Evolutionary conservation across 1,140 invertebrate species (phyloP).

Genomic region (Pseudomyrmex pallidus): DNA sequence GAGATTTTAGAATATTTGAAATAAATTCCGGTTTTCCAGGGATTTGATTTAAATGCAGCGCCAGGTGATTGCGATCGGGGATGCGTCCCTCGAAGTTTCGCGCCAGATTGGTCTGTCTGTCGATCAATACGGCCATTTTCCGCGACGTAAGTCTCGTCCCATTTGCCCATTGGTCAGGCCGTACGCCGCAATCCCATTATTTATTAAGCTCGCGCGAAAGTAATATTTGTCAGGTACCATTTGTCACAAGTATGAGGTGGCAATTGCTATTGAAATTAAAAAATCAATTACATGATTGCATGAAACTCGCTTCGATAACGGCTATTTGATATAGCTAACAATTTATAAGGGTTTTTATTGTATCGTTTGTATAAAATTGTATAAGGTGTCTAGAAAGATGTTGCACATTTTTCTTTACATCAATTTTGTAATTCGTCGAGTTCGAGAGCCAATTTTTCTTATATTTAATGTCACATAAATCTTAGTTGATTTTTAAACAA

Average conservation of each 20-base stretch:
- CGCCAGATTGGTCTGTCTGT: slow-evolving; percentile 58
- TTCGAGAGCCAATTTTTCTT: background rate
- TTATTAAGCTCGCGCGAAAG: slow-evolving; percentile 81
- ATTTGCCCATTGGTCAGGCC: slow-evolving; percentile 80
- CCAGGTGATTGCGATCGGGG: slow-evolving; percentile 25
- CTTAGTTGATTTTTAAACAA: background rate
- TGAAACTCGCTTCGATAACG: background rate
- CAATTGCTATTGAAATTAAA: background rate
- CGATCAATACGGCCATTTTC: slow-evolving; percentile 82
- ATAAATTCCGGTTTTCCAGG: background rate
- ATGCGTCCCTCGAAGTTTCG: slow-evolving; percentile 16
- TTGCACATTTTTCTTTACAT: background rate
- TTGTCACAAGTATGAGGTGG: background rate
- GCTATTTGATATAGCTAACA: background rate
- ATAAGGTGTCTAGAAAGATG: background rate
- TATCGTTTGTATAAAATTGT: background rate
- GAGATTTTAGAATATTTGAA: background rate
- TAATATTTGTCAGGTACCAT: slow-evolving; percentile 38
- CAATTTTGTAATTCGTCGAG: background rate
- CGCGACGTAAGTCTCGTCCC: slow-evolving; percentile 81
- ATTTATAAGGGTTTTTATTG: no score
- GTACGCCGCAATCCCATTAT: slow-evolving; percentile 83
- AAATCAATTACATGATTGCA: slow-evolving; percentile 20
- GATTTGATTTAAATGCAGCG: slow-evolving; percentile 18
- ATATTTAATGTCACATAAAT: background rate